These are phyloP conservation scores for Seladonia tumulorum DNA, from an alignment of 2,888 invertebrate species.

Conservation along the genomic window DNA sequence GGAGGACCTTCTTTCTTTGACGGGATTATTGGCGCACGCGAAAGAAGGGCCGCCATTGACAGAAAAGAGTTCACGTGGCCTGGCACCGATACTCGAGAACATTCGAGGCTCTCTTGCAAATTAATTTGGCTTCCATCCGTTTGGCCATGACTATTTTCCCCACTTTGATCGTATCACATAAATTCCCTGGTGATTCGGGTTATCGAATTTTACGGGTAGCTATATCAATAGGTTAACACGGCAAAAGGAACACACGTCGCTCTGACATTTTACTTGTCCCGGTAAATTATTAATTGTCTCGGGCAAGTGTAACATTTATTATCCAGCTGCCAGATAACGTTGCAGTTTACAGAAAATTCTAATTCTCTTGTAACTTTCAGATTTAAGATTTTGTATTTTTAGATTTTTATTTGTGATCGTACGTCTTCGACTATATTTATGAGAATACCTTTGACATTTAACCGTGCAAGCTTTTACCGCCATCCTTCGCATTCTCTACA, in stretches of 20 bases:
- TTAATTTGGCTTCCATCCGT: conserved; percentile 32
- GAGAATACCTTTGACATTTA: conserved; percentile 40
- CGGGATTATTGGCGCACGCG: conserved; percentile 62
- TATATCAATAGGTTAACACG: conserved; percentile 13
- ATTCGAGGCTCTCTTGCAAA: conserved; percentile 38
- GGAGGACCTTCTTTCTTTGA: conserved; percentile 65
- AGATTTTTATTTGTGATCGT: neutral
- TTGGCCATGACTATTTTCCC: neutral
- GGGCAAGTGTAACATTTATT: neutral
- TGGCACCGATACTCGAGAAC: conserved; percentile 1
- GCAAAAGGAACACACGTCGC: neutral
- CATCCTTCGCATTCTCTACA: neutral
- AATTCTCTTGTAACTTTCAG: no score
- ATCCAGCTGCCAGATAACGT: neutral
- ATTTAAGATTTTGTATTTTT: no score
- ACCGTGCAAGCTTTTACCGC: conserved; percentile 12
- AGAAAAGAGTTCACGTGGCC: conserved; percentile 21
- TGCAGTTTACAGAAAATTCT: neutral
- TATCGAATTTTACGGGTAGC: neutral
- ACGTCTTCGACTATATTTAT: neutral
- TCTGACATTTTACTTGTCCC: neutral
- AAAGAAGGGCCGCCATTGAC: conserved; percentile 23
- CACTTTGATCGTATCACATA: conserved; percentile 2
- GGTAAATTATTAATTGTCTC: neutral
- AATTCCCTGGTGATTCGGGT: neutral